Base-by-base conservation (phyloP, 92 coral and sea anemone genomes). In the Pocillopora grandis region DNA sequence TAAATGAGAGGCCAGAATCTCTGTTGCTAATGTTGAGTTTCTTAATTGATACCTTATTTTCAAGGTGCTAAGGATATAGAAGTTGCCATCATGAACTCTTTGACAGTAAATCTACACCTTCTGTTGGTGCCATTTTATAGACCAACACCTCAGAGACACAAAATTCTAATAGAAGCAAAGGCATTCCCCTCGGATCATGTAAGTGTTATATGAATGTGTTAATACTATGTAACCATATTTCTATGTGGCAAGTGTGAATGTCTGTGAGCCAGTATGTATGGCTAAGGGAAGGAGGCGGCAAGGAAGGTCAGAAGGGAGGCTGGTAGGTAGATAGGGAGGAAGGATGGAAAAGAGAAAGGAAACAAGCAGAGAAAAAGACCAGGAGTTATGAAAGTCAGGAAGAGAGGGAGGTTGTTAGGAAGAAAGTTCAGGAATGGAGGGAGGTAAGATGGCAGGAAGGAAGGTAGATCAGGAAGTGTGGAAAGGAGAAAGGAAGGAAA, bases 101-200 rank as follows among this genome's bases (percentile, higher is more conserved):
- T 96, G 13, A 90, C 92, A 12, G 97, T 91, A 0, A 96, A 96
- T 79, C 66, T 96, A 0, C 90, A 96, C 59, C 72, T 96, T 69
- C 49, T 96, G 92, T 87, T 96, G 99, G 98, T 94, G 19, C 97
- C 99, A 2, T 96, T 96, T 60, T 96, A 96, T 88, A 70, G 98
- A 76, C 99, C 99, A 67, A 92, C 97, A 67, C 85, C 91, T 5
- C 64, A 79, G 69, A 86, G 98, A 78, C 89, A 94, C 78, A 96
- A 94, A 79, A 92, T 96, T 55, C 85, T 96, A 35, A 80, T 96
- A 21, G 99, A 96, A 49, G 95, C 88, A 61, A 96, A 94, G 64
- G 90, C 95, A n/a, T 96, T 96, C 75, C 99, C 99, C 13, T 94
- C 99, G 2, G 99, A 96, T 74, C 90, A 90, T 82, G 99, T 96